Evolutionary conservation across 1,140 invertebrate genomes (phyloP), one percentile per base, ranked within the genome.

Genomic region (Drosophila kurseongensis): DNA sequence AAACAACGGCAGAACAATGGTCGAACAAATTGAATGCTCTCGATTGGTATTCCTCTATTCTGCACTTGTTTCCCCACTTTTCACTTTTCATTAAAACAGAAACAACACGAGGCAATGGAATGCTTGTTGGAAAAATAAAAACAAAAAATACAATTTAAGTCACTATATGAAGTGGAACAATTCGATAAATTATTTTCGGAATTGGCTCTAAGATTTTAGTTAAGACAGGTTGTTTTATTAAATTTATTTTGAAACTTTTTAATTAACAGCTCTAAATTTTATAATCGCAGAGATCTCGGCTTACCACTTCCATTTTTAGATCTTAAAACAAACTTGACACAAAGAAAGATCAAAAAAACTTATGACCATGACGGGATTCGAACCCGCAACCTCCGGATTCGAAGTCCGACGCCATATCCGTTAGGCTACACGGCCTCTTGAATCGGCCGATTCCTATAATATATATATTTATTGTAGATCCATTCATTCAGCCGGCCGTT

Each of bases 11-110:
- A 58, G 16, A 58, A 66, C 62, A 66, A 66, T 71, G 51, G 36
- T 36, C 63, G 67, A 47, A 42, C 63, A 69, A 71, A 69, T 71
- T 69, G 51, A 71, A 69, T 57, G 36, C 51, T 48, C 29, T 69
- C 50, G 38, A 40, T 47, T 38, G 48, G 13, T 38, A 69, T 27
- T 68, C 38, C 29, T 13, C 38, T 36, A 45, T 47, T 68, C 48
- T 10, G 32, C 13, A 32, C 35, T 54, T 45, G 47, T 32, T 54
- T 52, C 18, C 12, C 13, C 50, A 18, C 27, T 55, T 40, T 48
- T 35, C 63, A 56, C 41, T 36, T 69, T 68, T 69, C 36, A 71
- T 50, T 57, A 59, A 55, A 23, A 35, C 67, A 23, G 4, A 12
- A 29, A 10, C 16, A 54, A 23, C 40, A 35, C 12, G n/a, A 16